These are phyloP conservation scores for Turnix velox DNA, from an alignment of 2,113 vertebrate genomes.

Conservation along the genomic window DNA sequence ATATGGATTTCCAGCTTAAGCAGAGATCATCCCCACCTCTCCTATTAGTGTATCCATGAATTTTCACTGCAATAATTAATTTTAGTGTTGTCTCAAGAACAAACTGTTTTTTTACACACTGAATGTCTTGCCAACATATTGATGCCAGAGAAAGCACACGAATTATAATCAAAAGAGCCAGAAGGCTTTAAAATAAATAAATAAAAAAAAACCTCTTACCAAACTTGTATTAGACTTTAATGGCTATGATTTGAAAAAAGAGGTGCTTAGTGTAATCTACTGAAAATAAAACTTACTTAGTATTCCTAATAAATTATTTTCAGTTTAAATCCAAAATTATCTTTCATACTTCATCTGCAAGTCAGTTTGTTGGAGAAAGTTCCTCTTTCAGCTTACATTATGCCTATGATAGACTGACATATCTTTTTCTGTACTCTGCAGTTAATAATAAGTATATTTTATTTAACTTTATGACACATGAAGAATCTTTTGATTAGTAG, in stretches of 20 bases:
- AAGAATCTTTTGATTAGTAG: background rate
- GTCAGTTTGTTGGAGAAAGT: background rate
- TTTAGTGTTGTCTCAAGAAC: conserved; percentile 61
- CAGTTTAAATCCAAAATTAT: background rate
- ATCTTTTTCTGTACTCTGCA: background rate
- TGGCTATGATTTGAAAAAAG: background rate
- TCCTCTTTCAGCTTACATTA: background rate
- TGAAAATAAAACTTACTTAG: background rate
- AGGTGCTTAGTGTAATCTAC: background rate
- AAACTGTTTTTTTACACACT: conserved; percentile 30
- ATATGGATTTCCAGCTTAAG: conserved; percentile 9
- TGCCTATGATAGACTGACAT: background rate
- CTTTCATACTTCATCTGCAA: background rate
- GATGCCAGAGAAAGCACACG: conserved; percentile 32
- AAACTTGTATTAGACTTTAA: background rate
- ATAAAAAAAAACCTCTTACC: background rate
- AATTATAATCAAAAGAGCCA: conserved; percentile 43
- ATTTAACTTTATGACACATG: background rate
- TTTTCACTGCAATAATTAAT: conserved; percentile 64
- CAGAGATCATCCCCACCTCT: conserved; percentile 40
- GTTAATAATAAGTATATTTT: background rate
- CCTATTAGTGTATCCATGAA: conserved; percentile 27
- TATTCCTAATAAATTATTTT: background rate
- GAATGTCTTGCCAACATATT: conserved; percentile 35
- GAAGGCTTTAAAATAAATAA: conserved; percentile 7